These are phyloP conservation scores for Apoderus coryli DNA, from an alignment of 2,888 invertebrate species.

Conservation along the genomic window DNA sequence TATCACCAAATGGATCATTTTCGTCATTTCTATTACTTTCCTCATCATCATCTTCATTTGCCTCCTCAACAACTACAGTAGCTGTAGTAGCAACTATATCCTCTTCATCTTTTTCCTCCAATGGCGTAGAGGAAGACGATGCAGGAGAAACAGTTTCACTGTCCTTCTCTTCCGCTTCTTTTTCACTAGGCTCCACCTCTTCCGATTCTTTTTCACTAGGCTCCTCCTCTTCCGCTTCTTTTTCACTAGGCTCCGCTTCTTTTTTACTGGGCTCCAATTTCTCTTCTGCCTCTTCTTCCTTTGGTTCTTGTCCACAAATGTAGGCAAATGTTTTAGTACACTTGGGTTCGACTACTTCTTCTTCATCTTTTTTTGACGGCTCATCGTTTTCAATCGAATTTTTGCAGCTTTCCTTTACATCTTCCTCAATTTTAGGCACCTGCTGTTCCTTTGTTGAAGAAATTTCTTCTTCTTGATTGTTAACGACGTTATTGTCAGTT, in stretches of 20 bases:
- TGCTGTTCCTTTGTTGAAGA: conserved; percentile 6
- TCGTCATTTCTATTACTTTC: conserved; percentile 6
- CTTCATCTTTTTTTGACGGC: conserved; percentile 5
- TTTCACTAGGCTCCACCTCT: conserved; percentile 4
- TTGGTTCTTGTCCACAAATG: conserved; percentile 15
- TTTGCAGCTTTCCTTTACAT: too few species aligned
- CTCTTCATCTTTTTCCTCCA: conserved; percentile 5
- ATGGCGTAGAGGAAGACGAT: too few species aligned
- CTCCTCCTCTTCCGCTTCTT: conserved; percentile 6
- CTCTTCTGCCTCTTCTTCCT: too few species aligned
- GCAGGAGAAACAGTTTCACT: background rate
- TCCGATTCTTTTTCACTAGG: conserved; percentile 5
- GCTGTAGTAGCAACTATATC: conserved; percentile 5
- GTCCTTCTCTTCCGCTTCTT: background rate
- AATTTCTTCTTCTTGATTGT: conserved; percentile 8
- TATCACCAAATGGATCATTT: too few species aligned
- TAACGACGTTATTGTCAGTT: conserved; percentile 21
- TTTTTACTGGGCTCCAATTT: background rate
- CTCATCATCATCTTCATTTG: conserved; percentile 1
- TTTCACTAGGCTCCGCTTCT: conserved; percentile 1
- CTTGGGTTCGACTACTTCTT: conserved; percentile 14
- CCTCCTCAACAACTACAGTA: conserved; percentile 4
- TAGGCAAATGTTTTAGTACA: conserved; percentile 20
- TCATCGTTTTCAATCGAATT: background rate
- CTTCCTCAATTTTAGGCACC: background rate